Base-by-base conservation (phyloP, 1,140 invertebrate species). In the Hypothenemus hampei region DNA sequence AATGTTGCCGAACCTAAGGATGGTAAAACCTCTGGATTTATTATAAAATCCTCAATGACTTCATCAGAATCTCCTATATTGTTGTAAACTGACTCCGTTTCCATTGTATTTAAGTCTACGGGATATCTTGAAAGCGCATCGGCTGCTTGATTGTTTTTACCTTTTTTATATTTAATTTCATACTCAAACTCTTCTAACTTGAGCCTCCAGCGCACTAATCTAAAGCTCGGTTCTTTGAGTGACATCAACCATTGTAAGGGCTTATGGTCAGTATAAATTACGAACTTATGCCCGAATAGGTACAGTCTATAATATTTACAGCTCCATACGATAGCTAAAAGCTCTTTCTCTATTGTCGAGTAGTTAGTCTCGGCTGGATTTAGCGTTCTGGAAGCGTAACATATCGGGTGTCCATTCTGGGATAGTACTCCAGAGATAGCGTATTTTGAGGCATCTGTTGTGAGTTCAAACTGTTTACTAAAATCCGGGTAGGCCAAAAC, bases 231-330 rank as follows among this genome's bases (percentile, higher is more conserved):
- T 45, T 77, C 70, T 54, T 74, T 77, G 0, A 73, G 63, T n/a
- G n/a, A 67, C 4, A 67, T 62, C 1, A 78, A 48, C 69, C 71
- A 78, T 18, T 52, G 58, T 18, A 78, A 54, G 0, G 72, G 68
- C 57, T 65, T 63, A 52, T 78, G 57, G 24, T 61, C 61, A 11
- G 61, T 60, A 1, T 55, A 7, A 1, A 68, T 61, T 31, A 36
- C 57, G 46, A 72, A 70, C 55, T 65, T 64, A 35, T 23, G 55
- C 19, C 68, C 69, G 33, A 65, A 58, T 15, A 71, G 23, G 58
- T 71, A 70, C 6, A 65, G 66, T 20, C 66, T 31, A 40, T 74
- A 76, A 50, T 73, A 60, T 50, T 72, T 67, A 6, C 73, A 63
- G 5, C 71, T 70, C 65, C 46, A 40, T 29, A 65, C 56, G 16